A percentile compares a stretch with the other conserved stretches of the same genome.
Conservation (phyloP, 2,888 invertebrate species). For the Ypsolopha scabrella region DNA sequence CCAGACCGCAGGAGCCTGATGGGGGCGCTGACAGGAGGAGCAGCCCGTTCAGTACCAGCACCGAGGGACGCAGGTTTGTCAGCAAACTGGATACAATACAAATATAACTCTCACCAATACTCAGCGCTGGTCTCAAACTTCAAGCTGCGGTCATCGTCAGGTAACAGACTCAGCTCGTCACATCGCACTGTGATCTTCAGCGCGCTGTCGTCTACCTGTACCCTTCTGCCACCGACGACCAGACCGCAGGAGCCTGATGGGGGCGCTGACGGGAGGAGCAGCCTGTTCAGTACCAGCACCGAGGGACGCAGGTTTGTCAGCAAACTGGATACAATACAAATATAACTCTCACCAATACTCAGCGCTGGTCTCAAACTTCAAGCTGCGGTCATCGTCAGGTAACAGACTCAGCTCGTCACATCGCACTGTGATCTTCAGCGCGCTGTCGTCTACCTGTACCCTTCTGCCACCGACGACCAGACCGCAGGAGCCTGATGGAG, state of each 20-base stretch:
- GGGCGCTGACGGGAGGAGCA: slow-evolving; percentile 40
- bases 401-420: slow-evolving; percentile 7
- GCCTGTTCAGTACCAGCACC: slow-evolving; percentile 35
- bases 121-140: slow-evolving; percentile 13
- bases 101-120: background rate
- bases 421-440: background rate
- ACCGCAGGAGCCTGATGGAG: slow-evolving; percentile 45
- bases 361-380: slow-evolving; percentile 16
- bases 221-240: background rate
- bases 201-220: background rate
- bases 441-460: background rate
- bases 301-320: slow-evolving; percentile 41
- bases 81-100: slow-evolving; percentile 23
- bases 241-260: slow-evolving; percentile 43
- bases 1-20: slow-evolving; percentile 39
- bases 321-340: slow-evolving; percentile 20
- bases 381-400: slow-evolving; percentile 17
- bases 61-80: slow-evolving; percentile 37
- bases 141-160: slow-evolving; percentile 19
- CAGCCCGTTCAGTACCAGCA: slow-evolving; percentile 39
- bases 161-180: slow-evolving; percentile 6
- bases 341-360: background rate
- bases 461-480: slow-evolving; percentile 1
- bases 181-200: background rate
- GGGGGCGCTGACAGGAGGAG: slow-evolving; percentile 41